Percentiles rank a stretch among this genome's conserved stretches.
Evolutionary conservation across 2,113 vertebrate genomes (phyloP).

Genomic region (Spheniscus mendiculus): DNA sequence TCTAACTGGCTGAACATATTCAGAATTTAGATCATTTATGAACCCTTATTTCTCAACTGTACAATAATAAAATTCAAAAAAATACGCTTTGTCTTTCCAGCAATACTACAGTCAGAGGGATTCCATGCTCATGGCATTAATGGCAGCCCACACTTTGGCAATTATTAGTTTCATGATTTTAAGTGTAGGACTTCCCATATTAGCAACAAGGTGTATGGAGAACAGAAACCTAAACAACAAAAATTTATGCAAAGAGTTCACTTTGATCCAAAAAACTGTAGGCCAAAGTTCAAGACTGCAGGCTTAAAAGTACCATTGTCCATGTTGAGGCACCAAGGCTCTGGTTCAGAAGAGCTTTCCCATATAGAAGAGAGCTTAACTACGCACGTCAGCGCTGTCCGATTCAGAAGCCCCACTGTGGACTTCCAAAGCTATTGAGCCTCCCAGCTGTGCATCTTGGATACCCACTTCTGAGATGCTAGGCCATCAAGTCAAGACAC

Average conservation of each 20-base stretch:
- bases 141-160: conserved; percentile 11
- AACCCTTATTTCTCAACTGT: conserved; percentile 43
- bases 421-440: background rate
- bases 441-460: background rate
- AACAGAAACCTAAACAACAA: background rate
- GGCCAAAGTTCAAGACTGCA: background rate
- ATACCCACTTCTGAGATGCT: background rate
- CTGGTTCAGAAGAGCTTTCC: background rate
- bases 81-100: conserved; percentile 48
- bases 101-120: conserved; percentile 45
- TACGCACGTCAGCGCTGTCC: fast-evolving
- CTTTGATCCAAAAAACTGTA: background rate
- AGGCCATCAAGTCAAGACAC: background rate
- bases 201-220: background rate
- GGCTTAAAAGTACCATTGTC: background rate
- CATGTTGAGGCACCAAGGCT: background rate
- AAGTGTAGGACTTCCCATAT: background rate
- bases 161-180: background rate
- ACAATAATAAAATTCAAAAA: conserved; percentile 58
- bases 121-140: background rate
- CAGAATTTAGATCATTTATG: conserved; percentile 18
- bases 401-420: background rate
- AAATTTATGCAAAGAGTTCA: background rate
- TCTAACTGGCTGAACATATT: conserved; percentile 57
- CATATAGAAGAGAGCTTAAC: background rate